Base-by-base conservation (phyloP, 2,113 vertebrate species). In the Cyanistes caeruleus region DNA sequence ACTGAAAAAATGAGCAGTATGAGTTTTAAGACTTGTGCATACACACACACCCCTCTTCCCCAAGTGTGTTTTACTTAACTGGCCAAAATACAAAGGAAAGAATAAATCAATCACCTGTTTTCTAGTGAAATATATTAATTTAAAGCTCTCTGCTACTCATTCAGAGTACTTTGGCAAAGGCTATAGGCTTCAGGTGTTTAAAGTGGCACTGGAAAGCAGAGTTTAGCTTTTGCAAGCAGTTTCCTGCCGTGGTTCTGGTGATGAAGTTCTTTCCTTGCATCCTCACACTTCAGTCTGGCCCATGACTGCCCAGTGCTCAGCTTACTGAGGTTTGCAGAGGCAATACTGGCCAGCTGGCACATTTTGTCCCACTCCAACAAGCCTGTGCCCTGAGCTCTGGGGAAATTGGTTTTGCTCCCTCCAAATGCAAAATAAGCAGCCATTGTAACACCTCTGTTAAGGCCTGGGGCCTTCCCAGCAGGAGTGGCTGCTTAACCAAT, bases 361-460 rank as follows among this genome's bases (percentile, higher is more conserved):
- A 0, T 23, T 37, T 23, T 67, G 23, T 44, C 31, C 39, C 15
- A 21, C 22, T 19, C 8, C 30, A 60, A 33, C n/a, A 49, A 21
- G 10, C 27, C 59, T 5, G 21, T 24, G 31, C 24, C 18, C 21
- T 18, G 28, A 31, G 33, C 20, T 7, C 12, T 7, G 33, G 1
- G 6, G 16, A 24, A n/a, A 68, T 12, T 11, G 14, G 1, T 9
- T 90, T 31, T 78, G 16, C 15, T 25, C 11, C 7, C 7, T 24
- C 41, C 56, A n/a, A n/a, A 63, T 43, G 20, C 27, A 46, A 55
- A 84, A 28, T 11, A 35, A 10, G 7, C 44, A 90, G 60, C n/a
- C 1, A 1, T 4, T 63, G 22, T 3, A 28, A 22, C 5, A 1
- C 13, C 13, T 25, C 33, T 5, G 0, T 18, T 27, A 43, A 43